Conservation (phyloP, 2,113 vertebrate genomes). For the Acinonyx jubatus region DNA sequence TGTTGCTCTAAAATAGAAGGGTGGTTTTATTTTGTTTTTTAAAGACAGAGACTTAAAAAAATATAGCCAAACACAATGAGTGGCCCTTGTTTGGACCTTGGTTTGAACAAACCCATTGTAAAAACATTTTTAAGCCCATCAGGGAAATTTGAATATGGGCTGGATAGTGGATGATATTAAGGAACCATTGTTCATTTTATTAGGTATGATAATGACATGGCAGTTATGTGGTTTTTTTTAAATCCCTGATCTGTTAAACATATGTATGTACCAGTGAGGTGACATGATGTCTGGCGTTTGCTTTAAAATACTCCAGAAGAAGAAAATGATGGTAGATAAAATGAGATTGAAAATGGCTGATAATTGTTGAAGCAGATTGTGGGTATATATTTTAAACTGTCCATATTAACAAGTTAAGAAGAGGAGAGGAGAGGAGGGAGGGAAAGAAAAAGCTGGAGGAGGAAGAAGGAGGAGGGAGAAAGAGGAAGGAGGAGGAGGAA, state of each 20-base stretch:
- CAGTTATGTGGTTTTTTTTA: not conserved
- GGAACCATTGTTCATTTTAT: not conserved
- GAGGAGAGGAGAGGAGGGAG: too few relatives aligned
- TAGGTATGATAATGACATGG: not conserved
- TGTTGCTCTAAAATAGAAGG: not conserved
- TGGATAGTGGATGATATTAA: not conserved
- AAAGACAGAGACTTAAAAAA: not conserved
- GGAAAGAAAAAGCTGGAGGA: rapidly evolving
- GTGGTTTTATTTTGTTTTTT: not conserved
- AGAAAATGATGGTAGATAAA: not conserved
- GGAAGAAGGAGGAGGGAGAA: too few relatives aligned
- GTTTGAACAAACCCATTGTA: not conserved
- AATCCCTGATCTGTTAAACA: not conserved
- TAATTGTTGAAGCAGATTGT: not conserved
- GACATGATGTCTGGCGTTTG: not conserved
- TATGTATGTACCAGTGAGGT: not conserved
- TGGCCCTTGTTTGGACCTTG: not conserved
- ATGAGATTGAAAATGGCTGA: not conserved
- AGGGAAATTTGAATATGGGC: not conserved
- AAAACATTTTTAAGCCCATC: not conserved
- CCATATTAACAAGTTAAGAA: not conserved
- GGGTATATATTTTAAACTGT: not conserved
- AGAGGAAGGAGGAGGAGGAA: too few relatives aligned
- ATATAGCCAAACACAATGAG: not conserved
- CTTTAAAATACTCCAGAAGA: not conserved